phyloP scores from a whole-genome alignment of 2,797 vertebrate genomes.

The Clarias laeviceps region DNA sequence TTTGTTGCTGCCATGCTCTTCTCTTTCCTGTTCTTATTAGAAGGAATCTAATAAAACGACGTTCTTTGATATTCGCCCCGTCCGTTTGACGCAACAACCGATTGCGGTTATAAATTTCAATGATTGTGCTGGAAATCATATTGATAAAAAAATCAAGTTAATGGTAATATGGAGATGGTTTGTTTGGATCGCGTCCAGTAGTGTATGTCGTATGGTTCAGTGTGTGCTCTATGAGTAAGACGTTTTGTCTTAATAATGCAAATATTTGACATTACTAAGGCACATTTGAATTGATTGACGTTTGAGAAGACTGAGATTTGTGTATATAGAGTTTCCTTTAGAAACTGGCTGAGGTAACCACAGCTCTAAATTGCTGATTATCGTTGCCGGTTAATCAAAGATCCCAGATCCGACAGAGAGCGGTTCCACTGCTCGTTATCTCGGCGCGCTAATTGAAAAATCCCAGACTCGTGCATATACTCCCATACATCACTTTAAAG shows the following conservation, averaged over 20 bases:
- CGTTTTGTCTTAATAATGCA: neutral
- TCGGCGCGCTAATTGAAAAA: neutral
- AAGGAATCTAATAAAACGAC: too few species aligned
- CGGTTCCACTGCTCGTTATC: conserved; percentile 26
- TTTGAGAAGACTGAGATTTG: neutral
- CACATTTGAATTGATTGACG: neutral
- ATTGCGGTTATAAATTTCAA: too few species aligned
- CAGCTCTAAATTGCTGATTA: neutral
- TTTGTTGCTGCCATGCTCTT: too few species aligned
- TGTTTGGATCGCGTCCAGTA: too few species aligned
- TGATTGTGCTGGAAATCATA: too few species aligned
- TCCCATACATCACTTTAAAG: neutral
- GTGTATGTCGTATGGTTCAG: too few species aligned
- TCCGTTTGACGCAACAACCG: too few species aligned
- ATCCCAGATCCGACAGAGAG: conserved; percentile 3
- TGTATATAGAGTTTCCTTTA: neutral
- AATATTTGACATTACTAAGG: neutral
- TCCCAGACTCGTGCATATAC: neutral
- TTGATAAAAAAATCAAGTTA: too few species aligned
- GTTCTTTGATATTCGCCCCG: too few species aligned
- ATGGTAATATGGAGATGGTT: too few species aligned
- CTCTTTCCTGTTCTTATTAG: too few species aligned
- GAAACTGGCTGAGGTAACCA: neutral
- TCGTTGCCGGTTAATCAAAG: conserved; percentile 14
- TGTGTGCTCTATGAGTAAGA: neutral